Percentiles rank a stretch among this genome's conserved stretches.
Conservation (phyloP, 2,113 vertebrate species). For the Clarias batrachus region DNA sequence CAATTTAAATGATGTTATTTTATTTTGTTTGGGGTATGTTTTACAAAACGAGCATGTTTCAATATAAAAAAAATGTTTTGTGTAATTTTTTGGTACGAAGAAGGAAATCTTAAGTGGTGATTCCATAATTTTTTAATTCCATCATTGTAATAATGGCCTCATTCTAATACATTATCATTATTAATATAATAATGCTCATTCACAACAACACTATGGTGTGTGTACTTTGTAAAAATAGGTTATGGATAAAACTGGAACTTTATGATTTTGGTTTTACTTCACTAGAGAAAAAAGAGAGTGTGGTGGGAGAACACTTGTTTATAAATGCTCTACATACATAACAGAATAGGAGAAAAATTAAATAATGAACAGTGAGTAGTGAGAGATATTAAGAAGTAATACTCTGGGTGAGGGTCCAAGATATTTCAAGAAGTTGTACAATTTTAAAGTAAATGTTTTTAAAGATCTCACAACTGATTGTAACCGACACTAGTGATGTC, state of each 20-base stretch:
- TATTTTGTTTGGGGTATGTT: too few relatives aligned
- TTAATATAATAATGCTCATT: not conserved
- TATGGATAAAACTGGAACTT: not conserved
- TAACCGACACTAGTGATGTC: not conserved
- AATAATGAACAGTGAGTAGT: not conserved
- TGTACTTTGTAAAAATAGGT: not conserved
- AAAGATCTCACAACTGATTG: not conserved
- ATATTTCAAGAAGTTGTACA: not conserved
- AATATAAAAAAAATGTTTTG: too few relatives aligned
- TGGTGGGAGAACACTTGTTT: not conserved
- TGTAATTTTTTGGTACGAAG: too few relatives aligned
- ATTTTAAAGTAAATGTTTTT: not conserved
- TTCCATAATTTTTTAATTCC: too few relatives aligned
- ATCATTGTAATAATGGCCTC: not conserved
- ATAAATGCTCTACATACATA: not conserved
- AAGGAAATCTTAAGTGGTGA: too few relatives aligned
- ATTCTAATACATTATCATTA: not conserved
- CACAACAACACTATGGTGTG: not conserved
- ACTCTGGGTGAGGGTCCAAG: not conserved
- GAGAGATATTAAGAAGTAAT: not conserved
- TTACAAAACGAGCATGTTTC: too few relatives aligned
- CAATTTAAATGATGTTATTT: too few relatives aligned
- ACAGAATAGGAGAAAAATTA: not conserved
- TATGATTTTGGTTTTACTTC: not conserved
- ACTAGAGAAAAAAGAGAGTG: not conserved